A percentile compares a stretch with the other conserved stretches of the same genome.
These are phyloP conservation scores for Nephila pilipes DNA, from an alignment of 1,140 invertebrate species.

Conservation along the genomic window DNA sequence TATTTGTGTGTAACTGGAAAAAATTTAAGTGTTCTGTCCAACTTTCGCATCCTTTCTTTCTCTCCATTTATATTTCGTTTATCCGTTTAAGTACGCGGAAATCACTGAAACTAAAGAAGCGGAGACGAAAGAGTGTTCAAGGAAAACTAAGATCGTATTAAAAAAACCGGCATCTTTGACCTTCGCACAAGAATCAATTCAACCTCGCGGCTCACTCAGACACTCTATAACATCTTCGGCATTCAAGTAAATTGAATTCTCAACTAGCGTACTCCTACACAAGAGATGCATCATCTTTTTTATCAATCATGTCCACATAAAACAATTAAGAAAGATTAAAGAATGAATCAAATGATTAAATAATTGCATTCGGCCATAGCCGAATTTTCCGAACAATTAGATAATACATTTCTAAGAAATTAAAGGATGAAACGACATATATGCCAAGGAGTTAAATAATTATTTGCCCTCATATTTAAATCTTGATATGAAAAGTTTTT, in stretches of 20 bases:
- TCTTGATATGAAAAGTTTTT: no score
- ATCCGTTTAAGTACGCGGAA: not conserved
- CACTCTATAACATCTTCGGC: not conserved
- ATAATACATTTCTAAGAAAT: no score
- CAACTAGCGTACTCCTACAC: slow-evolving; percentile 15
- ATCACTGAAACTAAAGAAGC: not conserved
- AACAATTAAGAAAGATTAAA: slow-evolving; percentile 7
- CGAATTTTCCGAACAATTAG: not conserved
- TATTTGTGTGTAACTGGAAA: no score
- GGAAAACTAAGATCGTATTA: not conserved
- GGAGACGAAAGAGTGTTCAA: slow-evolving; percentile 11
- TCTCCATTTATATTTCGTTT: no score
- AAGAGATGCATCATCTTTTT: slow-evolving; percentile 13
- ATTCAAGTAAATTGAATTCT: not conserved
- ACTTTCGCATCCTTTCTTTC: no score
- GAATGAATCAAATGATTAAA: not conserved
- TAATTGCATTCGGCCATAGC: slow-evolving; percentile 4
- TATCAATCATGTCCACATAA: slow-evolving; percentile 35
- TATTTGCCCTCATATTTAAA: no score
- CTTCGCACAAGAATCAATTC: slow-evolving; percentile 21
- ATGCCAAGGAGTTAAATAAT: no score
- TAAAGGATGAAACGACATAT: no score
- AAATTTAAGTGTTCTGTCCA: no score
- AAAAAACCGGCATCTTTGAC: slow-evolving; percentile 3
- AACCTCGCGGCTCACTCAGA: not conserved